Evolutionary conservation across 1,140 invertebrate species (phyloP), one percentile per base, ranked within the genome.

Genomic region (Bombyx mori): DNA sequence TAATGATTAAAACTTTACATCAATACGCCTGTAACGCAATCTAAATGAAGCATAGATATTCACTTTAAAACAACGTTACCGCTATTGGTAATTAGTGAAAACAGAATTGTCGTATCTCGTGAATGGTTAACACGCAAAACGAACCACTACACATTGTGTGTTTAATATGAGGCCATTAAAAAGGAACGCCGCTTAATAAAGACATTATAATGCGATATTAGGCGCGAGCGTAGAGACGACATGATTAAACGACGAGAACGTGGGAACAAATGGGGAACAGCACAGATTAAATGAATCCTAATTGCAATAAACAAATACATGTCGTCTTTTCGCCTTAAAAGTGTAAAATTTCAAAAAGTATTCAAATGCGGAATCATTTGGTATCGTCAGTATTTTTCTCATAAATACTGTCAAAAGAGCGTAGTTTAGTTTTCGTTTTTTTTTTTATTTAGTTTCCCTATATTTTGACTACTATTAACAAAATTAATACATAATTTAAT

Each of bases 131-230:
- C 76, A 77, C 62, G 79, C 75, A 64, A 82, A 78, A 73, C 69
- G 66, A 65, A 74, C 71, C 70, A 75, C 68, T 73, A 74, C 73
- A 79, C 73, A 81, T 78, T 79, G 77, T 84, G 79, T 79, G 73
- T 73, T 82, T 82, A 83, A 86, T 83, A 79, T 71, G 69, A 45
- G 56, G 68, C 79, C 81, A 82, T 83, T 84, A 84, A 83, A 35
- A 77, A 70, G 69, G 75, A 82, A 79, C 78, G 78, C 62, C 73
- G 76, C 76, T 83, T 83, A 86, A 83, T 84, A 84, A 82, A 84
- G 79, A 82, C 81, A 86, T 84, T 83, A 83, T 72, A 77, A 68
- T 71, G 73, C 78, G 65, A 84, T 83, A 82, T 82, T 82, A 83
- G 77, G 66, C 77, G 75, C 75, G 66, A 71, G 73, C 75, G 70